Evolutionary conservation across 2,797 vertebrate species (phyloP).

Genomic region (Poecilia wingei): DNA sequence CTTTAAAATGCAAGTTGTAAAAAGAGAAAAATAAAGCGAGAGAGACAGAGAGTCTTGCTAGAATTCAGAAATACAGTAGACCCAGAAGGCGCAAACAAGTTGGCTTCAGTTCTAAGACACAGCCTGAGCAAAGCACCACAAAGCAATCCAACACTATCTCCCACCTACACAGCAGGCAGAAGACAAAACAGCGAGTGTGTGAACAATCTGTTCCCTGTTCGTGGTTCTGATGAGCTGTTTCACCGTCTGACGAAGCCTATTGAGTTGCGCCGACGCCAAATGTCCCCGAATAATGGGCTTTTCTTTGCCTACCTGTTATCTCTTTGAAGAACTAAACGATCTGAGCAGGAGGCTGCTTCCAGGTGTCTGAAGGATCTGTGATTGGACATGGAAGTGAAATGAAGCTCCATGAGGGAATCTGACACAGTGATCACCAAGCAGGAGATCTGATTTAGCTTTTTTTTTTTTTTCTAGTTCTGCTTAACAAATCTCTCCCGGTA

Average conservation of each 20-base stretch:
- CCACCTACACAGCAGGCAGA: conserved; percentile 43
- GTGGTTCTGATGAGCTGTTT: conserved; percentile 49
- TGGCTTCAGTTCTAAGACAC: conserved; percentile 21
- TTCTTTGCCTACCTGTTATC: conserved; percentile 55
- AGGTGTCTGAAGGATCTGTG: conserved; percentile 27
- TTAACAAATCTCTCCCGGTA: not conserved
- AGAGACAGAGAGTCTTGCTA: not conserved
- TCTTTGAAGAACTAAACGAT: conserved; percentile 21
- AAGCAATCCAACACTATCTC: conserved; percentile 49
- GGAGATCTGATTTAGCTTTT: not conserved
- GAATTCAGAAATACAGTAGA: conserved; percentile 22
- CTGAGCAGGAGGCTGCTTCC: conserved; percentile 11
- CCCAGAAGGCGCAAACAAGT: conserved; percentile 25
- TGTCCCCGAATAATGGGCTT: conserved; percentile 50
- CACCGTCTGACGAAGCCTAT: conserved; percentile 27
- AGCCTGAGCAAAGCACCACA: conserved; percentile 28
- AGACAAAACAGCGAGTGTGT: conserved; percentile 54
- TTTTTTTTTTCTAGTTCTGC: not conserved
- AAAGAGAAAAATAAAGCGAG: not conserved
- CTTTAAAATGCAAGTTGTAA: conserved; percentile 15
- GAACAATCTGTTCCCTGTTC: conserved; percentile 56
- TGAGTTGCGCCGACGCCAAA: conserved; percentile 41
- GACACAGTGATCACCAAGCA: not conserved
- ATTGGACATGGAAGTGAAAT: conserved; percentile 9
- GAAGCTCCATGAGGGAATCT: conserved; percentile 18